Conservation (phyloP, 2,888 invertebrate species). For the Erebia ligea region DNA sequence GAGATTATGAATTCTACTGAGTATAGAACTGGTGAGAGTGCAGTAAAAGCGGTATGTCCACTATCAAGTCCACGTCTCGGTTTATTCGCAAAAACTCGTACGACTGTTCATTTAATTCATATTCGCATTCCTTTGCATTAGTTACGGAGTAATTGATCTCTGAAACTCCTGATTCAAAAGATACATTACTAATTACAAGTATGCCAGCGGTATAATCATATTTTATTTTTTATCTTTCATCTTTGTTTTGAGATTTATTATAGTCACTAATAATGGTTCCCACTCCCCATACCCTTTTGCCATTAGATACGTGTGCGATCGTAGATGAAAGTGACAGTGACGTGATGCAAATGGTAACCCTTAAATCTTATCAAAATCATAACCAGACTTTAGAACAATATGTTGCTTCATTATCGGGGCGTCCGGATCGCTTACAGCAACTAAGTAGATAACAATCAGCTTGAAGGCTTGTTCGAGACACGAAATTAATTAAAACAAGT, state of each 20-base stretch:
- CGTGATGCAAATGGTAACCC: constrained; percentile 22
- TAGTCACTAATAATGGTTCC: neutral
- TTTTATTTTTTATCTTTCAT: constrained; percentile 16
- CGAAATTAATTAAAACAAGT: constrained; percentile 84
- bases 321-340: neutral
- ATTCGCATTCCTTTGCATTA: constrained; percentile 28
- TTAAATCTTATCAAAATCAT: constrained; percentile 48
- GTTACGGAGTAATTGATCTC: constrained; percentile 25
- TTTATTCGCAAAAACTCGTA: constrained; percentile 38
- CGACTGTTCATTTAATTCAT: constrained; percentile 30
- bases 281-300: neutral
- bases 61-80: constrained; percentile 34
- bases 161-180: constrained; percentile 21
- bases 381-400: constrained; percentile 65
- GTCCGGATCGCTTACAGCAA: constrained; percentile 78
- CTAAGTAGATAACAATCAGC: constrained; percentile 83
- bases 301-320: neutral
- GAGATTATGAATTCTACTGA: constrained; percentile 41
- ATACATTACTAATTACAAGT: constrained; percentile 25
- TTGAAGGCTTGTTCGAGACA: constrained; percentile 81
- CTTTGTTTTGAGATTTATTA: constrained; percentile 20
- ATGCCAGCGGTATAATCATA: constrained; percentile 8
- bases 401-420: constrained; percentile 77
- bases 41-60: constrained; percentile 39
- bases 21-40: constrained; percentile 38